Conservation (phyloP, 2,888 invertebrate species). For the Magallana nippona region DNA sequence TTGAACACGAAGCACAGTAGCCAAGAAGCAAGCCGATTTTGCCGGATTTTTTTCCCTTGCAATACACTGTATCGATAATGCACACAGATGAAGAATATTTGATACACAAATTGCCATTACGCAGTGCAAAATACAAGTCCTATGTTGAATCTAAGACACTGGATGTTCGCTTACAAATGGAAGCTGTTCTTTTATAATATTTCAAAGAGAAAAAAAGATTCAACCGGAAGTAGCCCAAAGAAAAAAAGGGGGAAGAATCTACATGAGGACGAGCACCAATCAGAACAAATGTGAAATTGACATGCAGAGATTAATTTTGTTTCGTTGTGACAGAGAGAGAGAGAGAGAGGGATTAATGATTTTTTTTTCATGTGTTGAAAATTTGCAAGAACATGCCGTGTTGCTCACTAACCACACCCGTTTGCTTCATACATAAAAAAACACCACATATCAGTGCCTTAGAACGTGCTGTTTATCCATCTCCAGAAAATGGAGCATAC, state of each 20-base stretch:
- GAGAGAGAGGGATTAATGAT: not conserved
- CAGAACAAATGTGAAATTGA: constrained; percentile 18
- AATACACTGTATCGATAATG: not conserved
- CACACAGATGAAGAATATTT: not conserved
- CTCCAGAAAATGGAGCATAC: constrained; percentile 29
- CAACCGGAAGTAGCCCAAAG: not conserved
- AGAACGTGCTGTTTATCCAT: constrained; percentile 32
- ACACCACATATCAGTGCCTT: constrained; percentile 24
- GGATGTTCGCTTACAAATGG: constrained; percentile 2
- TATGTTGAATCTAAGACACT: not conserved
- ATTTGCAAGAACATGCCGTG: constrained; percentile 30
- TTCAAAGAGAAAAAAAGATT: not conserved
- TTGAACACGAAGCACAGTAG: constrained; percentile 9
- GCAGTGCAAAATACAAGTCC: constrained; percentile 18
- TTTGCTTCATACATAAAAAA: constrained; percentile 22
- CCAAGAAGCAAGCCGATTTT: constrained; percentile 4
- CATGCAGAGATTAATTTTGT: constrained; percentile 18
- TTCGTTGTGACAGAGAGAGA: constrained; percentile 8
- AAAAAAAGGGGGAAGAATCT: not conserved
- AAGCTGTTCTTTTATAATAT: not conserved
- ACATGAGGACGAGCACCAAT: constrained; percentile 24
- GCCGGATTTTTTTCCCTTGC: not conserved
- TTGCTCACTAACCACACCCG: constrained; percentile 15
- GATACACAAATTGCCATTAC: constrained; percentile 20
- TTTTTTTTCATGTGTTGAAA: not conserved